Evolutionary conservation across 2,797 vertebrate genomes (phyloP).

Genomic region (Craterocephalus amniculus): DNA sequence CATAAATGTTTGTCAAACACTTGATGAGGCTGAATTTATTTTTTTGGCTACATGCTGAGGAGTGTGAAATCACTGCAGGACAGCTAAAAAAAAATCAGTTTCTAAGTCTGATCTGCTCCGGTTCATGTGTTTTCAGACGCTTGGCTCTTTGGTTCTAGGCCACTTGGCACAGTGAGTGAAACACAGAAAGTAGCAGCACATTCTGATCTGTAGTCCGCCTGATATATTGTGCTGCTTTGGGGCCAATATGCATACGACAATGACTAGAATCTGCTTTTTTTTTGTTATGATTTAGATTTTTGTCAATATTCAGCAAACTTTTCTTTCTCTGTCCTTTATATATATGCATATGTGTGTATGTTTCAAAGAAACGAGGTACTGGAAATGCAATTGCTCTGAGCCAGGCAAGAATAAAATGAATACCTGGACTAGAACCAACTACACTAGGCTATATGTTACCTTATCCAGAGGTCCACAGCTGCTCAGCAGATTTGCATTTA

Average conservation of each 20-base stretch:
- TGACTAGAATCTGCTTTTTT: conserved; percentile 2
- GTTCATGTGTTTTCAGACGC: neutral
- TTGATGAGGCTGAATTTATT: neutral
- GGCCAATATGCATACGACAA: conserved; percentile 18
- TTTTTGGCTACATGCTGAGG: neutral
- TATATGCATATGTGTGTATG: neutral
- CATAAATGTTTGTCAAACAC: neutral
- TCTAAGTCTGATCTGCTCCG: neutral
- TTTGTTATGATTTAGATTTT: conserved; percentile 36
- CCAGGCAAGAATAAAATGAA: conserved; percentile 30
- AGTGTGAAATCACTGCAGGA: neutral
- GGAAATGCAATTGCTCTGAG: conserved; percentile 25
- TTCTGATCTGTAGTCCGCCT: conserved; percentile 1
- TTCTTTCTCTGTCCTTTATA: neutral
- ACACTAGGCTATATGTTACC: conserved; percentile 10
- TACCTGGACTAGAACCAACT: conserved; percentile 48
- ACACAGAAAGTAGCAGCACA: neutral
- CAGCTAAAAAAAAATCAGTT: neutral
- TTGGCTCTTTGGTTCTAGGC: conserved; percentile 24
- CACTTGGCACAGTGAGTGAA: conserved; percentile 5
- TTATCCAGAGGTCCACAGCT: conserved; percentile 54
- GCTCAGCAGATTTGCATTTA: conserved; percentile 51
- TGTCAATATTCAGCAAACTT: conserved; percentile 21
- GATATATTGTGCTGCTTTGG: conserved; percentile 16
- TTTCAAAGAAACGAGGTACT: conserved; percentile 7